phyloP scores from a whole-genome alignment of 2,888 invertebrate species.

The Macaria notata region DNA sequence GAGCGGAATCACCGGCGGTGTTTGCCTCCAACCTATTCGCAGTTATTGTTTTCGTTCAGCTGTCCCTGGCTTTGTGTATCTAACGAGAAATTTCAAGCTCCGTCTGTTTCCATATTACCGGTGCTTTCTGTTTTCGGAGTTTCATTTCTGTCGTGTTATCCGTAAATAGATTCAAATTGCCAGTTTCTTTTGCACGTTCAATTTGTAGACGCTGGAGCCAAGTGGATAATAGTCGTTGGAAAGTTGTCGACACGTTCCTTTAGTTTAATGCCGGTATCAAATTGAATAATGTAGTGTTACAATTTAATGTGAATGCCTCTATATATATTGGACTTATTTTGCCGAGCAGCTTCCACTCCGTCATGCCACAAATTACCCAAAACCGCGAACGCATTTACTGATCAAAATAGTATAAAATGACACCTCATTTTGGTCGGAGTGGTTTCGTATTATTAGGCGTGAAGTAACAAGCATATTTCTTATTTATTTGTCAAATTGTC shows the following conservation, averaged over 20 bases:
- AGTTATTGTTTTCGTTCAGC: constrained; percentile 36
- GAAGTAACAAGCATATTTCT: constrained; percentile 27
- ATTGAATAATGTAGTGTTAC: constrained; percentile 1
- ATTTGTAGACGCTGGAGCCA: constrained; percentile 16
- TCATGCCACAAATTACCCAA: constrained; percentile 11
- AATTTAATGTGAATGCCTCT: too few species aligned
- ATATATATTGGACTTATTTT: background rate
- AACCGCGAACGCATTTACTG: constrained; percentile 13
- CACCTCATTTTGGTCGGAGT: constrained; percentile 15
- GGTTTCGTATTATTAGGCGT: constrained; percentile 26
- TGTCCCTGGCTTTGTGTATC: constrained; percentile 41
- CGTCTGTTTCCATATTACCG: constrained; percentile 38
- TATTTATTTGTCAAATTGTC: constrained; percentile 32
- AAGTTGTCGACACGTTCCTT: constrained; percentile 22
- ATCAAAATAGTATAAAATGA: constrained; percentile 19
- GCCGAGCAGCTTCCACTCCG: constrained; percentile 11
- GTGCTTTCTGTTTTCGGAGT: constrained; percentile 49
- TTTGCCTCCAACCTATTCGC: constrained; percentile 31
- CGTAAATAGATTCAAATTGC: constrained; percentile 31
- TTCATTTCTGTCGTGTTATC: constrained; percentile 33
- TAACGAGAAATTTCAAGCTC: constrained; percentile 49
- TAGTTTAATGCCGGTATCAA: constrained; percentile 19
- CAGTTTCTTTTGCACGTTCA: constrained; percentile 31
- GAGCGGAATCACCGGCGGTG: constrained; percentile 29
- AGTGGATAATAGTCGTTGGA: constrained; percentile 19